These are phyloP conservation scores for Microhierax caerulescens DNA, from an alignment of 2,797 vertebrate species.

Conservation along the genomic window DNA sequence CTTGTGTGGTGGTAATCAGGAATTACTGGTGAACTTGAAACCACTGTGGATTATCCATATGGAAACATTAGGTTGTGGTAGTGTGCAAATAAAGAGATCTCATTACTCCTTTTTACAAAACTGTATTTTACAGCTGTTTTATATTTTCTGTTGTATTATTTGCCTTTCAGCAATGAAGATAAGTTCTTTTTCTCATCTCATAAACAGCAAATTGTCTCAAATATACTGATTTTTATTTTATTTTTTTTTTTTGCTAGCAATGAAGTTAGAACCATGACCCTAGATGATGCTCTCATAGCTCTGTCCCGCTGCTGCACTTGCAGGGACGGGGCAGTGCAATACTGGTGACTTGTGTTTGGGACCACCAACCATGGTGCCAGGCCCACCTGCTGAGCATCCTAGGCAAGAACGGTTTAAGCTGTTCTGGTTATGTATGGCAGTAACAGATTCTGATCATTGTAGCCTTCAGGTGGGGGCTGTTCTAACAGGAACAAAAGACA, in stretches of 20 bases:
- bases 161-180: neutral
- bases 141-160: neutral
- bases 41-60: neutral
- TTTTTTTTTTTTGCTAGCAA: neutral
- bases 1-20: neutral
- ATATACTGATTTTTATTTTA: neutral
- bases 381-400: neutral
- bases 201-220: neutral
- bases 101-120: neutral
- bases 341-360: neutral
- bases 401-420: neutral
- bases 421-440: neutral
- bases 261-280: neutral
- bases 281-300: neutral
- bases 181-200: neutral
- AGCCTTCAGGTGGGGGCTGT: neutral
- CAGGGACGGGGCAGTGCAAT: neutral
- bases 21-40: neutral
- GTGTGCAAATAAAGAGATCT: neutral
- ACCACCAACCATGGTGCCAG: neutral
- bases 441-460: neutral
- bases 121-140: neutral
- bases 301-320: neutral
- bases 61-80: neutral
- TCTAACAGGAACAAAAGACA: neutral